Percentiles rank a stretch among this genome's conserved stretches.
Conservation (phyloP, 1,140 invertebrate genomes). For the Diachasmimorpha longicaudata region DNA sequence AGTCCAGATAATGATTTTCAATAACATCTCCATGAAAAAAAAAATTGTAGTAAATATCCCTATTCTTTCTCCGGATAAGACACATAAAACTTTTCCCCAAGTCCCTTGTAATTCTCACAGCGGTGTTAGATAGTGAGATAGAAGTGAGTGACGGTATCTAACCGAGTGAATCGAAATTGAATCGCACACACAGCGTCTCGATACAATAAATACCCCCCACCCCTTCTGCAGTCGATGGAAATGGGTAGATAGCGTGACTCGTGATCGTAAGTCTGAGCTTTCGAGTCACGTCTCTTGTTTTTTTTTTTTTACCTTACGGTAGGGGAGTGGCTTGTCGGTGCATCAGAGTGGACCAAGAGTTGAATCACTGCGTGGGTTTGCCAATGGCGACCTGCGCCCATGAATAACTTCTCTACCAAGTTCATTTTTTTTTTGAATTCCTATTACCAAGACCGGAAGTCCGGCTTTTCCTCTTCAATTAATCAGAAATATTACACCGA, state of each 20-base stretch:
- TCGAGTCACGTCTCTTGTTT: not conserved
- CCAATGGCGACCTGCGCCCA: not conserved
- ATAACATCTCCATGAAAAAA: too few species aligned
- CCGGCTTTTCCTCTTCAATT: conserved; percentile 26
- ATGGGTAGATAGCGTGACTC: conserved; percentile 40
- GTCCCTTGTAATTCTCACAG: not conserved
- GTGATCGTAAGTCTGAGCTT: conserved; percentile 13
- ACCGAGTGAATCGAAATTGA: conserved; percentile 19
- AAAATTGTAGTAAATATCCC: too few species aligned
- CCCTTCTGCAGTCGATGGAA: conserved; percentile 26
- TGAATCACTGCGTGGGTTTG: conserved; percentile 6
- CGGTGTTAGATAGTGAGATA: conserved; percentile 7
- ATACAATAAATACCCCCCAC: conserved; percentile 14
- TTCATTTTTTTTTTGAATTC: not conserved
- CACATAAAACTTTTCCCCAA: not conserved
- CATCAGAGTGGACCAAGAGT: not conserved
- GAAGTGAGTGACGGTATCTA: conserved; percentile 15
- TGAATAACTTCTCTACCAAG: not conserved
- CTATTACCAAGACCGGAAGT: not conserved
- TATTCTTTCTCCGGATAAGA: not conserved
- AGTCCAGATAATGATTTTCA: too few species aligned
- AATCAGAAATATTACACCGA: conserved; percentile 42
- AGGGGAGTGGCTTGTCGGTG: not conserved
- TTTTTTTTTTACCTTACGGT: not conserved
- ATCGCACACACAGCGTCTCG: conserved; percentile 7